These are phyloP conservation scores for Myotis vivesi DNA, from an alignment of 2,797 vertebrate genomes.

Conservation along the genomic window DNA sequence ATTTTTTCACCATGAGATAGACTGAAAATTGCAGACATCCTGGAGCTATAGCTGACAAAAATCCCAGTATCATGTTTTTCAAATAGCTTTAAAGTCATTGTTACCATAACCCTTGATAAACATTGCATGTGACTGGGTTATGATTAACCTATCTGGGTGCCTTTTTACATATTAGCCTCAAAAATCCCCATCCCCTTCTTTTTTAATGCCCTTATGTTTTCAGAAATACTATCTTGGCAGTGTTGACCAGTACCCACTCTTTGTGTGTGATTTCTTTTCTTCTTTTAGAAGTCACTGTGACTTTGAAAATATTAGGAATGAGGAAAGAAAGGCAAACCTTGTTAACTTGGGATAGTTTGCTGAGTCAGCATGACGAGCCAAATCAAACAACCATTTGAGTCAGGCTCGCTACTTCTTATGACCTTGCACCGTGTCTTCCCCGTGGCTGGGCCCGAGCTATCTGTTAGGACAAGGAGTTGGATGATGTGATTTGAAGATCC, in stretches of 20 bases:
- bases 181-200: conserved; percentile 65
- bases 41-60: conserved; percentile 80
- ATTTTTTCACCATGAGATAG: conserved; percentile 80
- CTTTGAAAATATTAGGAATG: conserved; percentile 39
- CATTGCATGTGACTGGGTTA: conserved; percentile 80
- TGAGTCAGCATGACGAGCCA: conserved; percentile 46
- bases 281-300: conserved; percentile 47
- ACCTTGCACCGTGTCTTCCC: conserved; percentile 48
- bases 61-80: conserved; percentile 75
- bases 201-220: conserved; percentile 71
- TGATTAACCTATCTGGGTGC: conserved; percentile 78
- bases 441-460: neutral
- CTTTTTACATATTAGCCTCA: conserved; percentile 72
- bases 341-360: neutral
- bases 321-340: neutral
- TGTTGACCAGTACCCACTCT: conserved; percentile 53
- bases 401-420: neutral
- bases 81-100: conserved; percentile 81
- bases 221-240: conserved; percentile 79
- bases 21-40: conserved; percentile 80
- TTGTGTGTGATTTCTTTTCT: neutral
- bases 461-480: neutral
- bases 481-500: neutral
- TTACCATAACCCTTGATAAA: conserved; percentile 80
- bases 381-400: neutral